A percentile compares a stretch with the other conserved stretches of the same genome.
Conservation (phyloP, 92 coral and sea anemone genomes). For the Epizoanthus scotinus region DNA sequence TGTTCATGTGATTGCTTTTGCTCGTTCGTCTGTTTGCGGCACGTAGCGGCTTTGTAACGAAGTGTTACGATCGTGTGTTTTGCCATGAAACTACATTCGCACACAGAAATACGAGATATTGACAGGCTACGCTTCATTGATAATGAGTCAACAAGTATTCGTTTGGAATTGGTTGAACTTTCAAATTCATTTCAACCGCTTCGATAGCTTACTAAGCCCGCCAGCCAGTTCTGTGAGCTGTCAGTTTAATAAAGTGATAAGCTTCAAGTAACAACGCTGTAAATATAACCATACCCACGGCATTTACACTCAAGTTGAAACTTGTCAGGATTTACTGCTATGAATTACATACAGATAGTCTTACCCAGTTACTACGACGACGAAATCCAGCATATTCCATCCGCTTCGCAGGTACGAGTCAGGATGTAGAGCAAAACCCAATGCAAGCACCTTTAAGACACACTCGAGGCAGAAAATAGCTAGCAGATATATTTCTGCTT, state of each 20-base stretch:
- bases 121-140: slow-evolving; percentile 14
- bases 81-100: background rate
- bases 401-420: slow-evolving; percentile 94
- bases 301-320: slow-evolving; percentile 15
- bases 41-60: background rate
- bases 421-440: slow-evolving; percentile 87
- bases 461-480: slow-evolving; percentile 95
- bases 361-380: slow-evolving; percentile 97
- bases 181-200: background rate
- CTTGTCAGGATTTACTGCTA: slow-evolving; percentile 23
- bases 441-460: slow-evolving; percentile 77
- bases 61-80: background rate
- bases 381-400: slow-evolving; percentile 94
- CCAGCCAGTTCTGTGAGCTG: background rate
- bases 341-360: slow-evolving; percentile 37
- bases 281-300: background rate
- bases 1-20: background rate
- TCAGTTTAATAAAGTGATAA: slow-evolving; percentile 1
- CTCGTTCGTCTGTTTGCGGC: slow-evolving; percentile 7
- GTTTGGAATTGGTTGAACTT: background rate
- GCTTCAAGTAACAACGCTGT: background rate
- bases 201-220: slow-evolving; percentile 5
- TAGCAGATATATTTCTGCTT: slow-evolving; percentile 89
- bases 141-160: slow-evolving; percentile 32
- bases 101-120: background rate